Base-by-base conservation (phyloP, 2,797 vertebrate genomes). In the Argentina silus region DNA sequence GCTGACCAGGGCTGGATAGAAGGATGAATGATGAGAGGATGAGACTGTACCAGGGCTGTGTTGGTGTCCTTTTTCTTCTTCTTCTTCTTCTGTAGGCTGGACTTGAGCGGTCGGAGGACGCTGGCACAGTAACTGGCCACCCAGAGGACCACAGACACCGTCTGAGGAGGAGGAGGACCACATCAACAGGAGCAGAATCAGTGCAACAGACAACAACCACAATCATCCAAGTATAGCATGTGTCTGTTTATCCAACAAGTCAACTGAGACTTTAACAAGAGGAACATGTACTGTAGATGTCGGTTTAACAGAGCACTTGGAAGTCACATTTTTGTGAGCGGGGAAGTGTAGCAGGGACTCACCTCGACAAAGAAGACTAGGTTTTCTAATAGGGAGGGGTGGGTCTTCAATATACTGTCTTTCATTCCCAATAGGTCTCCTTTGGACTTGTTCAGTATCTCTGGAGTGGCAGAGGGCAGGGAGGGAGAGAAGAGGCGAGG, bases 291-390 rank as follows among this genome's bases (percentile, higher is more conserved):
- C 27, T 36, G 27, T 36, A 36, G 27, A 36, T 36, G 27, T 36
- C 27, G 4, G 27, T 36, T 36, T 36, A 2, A 36, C 27, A 36
- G 27, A 36, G 27, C 27, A 36, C 27, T 36, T 36, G 27, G 27
- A 36, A 36, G 27, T 45, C n/a, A 61, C 27, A 21, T 12, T 27
- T 45, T 12, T 44, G 66, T 15, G 15, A 11, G 12, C 6, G 12
- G n/a, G 10, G 51, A 2, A 12, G 23, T n/a, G 15, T 0, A 50
- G 3, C 8, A 23, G 10, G 23, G 12, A 73, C 90, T 91, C 87
- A 98, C 98, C 97, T 99, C 98, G 19, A 96, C 93, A 87, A 99
- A 98, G 94, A 97, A 98, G 88, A 97, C 93, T 14, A 98, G 87
- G 81, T 95, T 98, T 93, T 99, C 96, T 94, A 99, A 91, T 80